Base-by-base conservation (phyloP, 2,888 invertebrate species). In the Heliconius charithonia region DNA sequence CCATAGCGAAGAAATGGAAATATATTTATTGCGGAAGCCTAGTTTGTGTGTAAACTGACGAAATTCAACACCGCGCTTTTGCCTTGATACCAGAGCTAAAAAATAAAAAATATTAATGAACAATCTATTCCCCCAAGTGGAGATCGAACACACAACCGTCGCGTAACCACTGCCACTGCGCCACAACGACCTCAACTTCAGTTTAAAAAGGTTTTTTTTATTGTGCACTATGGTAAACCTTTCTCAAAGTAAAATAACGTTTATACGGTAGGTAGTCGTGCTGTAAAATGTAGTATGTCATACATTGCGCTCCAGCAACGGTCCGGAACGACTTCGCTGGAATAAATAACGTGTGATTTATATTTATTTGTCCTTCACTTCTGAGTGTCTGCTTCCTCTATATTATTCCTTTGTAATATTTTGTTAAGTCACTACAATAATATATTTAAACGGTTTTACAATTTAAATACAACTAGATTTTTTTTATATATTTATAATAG, bases 331-430 rank as follows among this genome's bases (percentile, higher is more conserved):
- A 90, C 89, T 87, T 86, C 87, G 87, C 85, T 84, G 87, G 87
- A 86, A 93, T 94, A 93, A 93, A 95, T 94, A 93, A 93, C 90
- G 84, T 84, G 89, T 94, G 94, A 95, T 94, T 94, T 95, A 95
- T 94, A 93, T 93, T 94, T 93, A 94, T 93, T 92, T 89, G 89
- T 90, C 89, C 91, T 91, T 91, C 91, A 93, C 84, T 81, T 79
- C 78, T 78, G 81, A 82, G 81, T 82, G 82, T 80, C 82, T 83
- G 82, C 81, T 81, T 82, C 67, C 74, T 80, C 86, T 86, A 89
- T 88, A 87, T 89, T 88, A 87, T 87, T 81, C 85, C 87, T 86
- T 84, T 75, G 25, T 72, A 37, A 78, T 37, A 67, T 65, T 66
- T 41, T 66, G 25, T 19, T 32, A 3, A 66, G 16, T 66, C 2